Conservation (phyloP, 2,888 invertebrate genomes). For the Andricus curvator region DNA sequence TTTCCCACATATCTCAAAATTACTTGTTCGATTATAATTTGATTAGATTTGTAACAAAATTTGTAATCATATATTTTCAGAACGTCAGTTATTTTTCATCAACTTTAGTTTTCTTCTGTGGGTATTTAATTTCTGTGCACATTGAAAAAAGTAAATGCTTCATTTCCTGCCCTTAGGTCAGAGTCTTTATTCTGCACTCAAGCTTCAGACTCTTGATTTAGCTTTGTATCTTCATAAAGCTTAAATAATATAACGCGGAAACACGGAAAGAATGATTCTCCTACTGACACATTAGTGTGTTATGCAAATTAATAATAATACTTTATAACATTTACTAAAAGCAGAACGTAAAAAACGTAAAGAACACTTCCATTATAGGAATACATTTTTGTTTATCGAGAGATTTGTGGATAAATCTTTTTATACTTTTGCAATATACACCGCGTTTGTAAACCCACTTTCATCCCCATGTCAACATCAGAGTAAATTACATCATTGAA, state of each 20-base stretch:
- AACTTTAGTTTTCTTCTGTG: not conserved
- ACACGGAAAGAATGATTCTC: not conserved
- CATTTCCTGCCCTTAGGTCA: not conserved
- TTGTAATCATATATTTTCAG: not conserved
- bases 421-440: not conserved
- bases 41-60: no score
- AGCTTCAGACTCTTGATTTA: not conserved
- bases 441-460: no score
- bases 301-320: no score
- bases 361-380: no score
- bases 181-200: not conserved
- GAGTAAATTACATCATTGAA: not conserved
- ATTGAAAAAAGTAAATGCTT: not conserved
- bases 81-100: not conserved
- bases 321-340: no score
- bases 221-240: not conserved
- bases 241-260: not conserved
- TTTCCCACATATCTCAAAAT: not conserved
- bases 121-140: not conserved
- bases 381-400: no score
- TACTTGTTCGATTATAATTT: not conserved
- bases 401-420: not conserved
- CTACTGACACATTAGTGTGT: no score
- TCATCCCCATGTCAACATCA: not conserved
- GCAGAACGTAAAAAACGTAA: no score